phyloP scores from a whole-genome alignment of 2,113 vertebrate species.

The Noturus placidus region DNA sequence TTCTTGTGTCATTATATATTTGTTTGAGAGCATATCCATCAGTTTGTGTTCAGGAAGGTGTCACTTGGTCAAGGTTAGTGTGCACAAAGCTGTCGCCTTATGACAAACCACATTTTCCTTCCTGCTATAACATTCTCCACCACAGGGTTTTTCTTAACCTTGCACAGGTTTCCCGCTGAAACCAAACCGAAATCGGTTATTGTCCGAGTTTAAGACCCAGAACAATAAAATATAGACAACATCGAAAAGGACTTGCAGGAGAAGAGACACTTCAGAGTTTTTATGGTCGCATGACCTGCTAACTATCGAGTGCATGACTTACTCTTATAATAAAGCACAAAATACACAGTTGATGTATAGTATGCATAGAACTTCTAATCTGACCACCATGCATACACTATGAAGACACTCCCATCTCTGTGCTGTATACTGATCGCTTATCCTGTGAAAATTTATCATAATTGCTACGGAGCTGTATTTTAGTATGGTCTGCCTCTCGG shows the following conservation, averaged over 20 bases:
- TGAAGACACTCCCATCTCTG: neutral
- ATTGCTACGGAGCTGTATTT: neutral
- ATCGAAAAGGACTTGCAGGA: neutral
- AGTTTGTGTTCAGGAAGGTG: neutral
- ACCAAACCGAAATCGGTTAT: neutral
- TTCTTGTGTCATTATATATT: neutral
- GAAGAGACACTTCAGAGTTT: neutral
- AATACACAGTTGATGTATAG: neutral
- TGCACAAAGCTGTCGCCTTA: neutral
- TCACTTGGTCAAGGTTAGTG: neutral
- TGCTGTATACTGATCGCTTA: neutral
- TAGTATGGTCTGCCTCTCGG: neutral
- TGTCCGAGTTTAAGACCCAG: neutral
- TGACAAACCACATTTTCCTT: neutral
- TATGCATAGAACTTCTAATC: neutral
- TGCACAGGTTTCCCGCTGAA: neutral
- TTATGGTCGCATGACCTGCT: neutral
- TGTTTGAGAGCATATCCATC: neutral
- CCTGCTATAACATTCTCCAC: neutral
- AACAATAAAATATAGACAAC: neutral
- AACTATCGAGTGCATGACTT: neutral
- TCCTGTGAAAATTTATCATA: neutral
- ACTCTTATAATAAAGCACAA: neutral
- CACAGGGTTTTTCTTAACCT: neutral
- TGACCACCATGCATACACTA: neutral